Evolutionary conservation across 2,113 vertebrate genomes (phyloP), one percentile per base, ranked within the genome.

Genomic region (Aspiorhynchus laticeps): DNA sequence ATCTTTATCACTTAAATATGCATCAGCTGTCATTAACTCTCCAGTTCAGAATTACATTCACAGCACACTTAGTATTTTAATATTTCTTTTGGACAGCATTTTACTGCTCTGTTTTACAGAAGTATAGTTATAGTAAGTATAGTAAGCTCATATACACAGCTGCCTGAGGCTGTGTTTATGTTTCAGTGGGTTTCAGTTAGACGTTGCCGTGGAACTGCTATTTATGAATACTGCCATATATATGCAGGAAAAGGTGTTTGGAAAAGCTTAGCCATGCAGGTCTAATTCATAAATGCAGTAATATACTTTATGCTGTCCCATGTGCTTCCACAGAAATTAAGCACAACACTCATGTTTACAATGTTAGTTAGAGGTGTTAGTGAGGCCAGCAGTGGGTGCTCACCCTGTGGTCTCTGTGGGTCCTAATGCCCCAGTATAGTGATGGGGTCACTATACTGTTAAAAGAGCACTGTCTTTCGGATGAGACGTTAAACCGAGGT

Each of bases 111-210:
- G 6, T 73, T 43, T 10, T 26, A 24, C 26, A 43, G 1, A 48
- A 59, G 26, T 17, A 86, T 26, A 65, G 21, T 38, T 33, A 38
- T 69, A n/a, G n/a, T n/a, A n/a, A n/a, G n/a, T n/a, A n/a, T n/a
- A n/a, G n/a, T n/a, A 46, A n/a, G 71, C 71, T 74, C 33, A 73
- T 38, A 71, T 71, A 76, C 5, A 31, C 80, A 83, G 87, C 69
- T 83, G 73, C 74, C 26, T 38, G 33, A 59, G 48, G 4, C 83
- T 53, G 38, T 36, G n/a, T 33, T 88, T 17, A 31, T 83, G 56
- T 73, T 46, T 71, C 76, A 74, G 43, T 46, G 48, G 71, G 71
- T 31, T 53, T 17, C 63, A 38, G 21, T 88, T 79, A 73, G 33
- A 46, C 28, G 5, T 65, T 31, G 74, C 15, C 12, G 41, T 36